These are phyloP conservation scores for Nothobranchius furzeri DNA, from an alignment of 2,113 vertebrate genomes.

Conservation along the genomic window DNA sequence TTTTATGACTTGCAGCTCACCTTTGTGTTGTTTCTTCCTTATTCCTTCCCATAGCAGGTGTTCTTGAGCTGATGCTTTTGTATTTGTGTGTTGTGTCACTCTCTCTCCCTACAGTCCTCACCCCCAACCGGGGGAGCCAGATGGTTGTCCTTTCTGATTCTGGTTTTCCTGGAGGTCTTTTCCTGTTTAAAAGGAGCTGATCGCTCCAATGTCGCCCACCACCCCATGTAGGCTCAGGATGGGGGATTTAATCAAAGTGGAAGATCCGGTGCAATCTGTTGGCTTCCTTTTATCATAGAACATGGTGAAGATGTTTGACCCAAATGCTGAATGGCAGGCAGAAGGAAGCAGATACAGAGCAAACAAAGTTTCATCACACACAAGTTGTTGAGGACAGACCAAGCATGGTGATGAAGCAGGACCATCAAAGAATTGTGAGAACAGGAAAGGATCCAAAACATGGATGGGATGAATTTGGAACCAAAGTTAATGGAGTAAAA, in stretches of 20 bases:
- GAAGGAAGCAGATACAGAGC: not conserved
- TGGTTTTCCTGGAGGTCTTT: conserved; percentile 1
- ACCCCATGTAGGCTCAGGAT: not conserved
- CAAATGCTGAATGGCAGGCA: not conserved
- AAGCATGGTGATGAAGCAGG: not conserved
- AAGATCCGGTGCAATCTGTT: not conserved
- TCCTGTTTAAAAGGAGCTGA: conserved; percentile 2
- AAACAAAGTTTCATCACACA: not conserved
- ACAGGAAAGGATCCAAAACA: not conserved
- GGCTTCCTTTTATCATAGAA: conserved; percentile 7
- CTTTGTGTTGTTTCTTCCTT: not conserved
- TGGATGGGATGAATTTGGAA: not conserved
- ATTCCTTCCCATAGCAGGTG: not conserved
- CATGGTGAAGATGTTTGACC: not conserved
- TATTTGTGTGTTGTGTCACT: not conserved
- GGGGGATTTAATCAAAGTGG: conserved; percentile 1
- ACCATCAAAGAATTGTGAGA: not conserved
- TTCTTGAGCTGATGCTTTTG: not conserved
- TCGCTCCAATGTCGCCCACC: not conserved
- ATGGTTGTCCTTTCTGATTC: not conserved
- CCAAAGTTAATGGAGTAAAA: no score
- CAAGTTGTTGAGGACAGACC: not conserved
- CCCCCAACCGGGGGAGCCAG: not conserved
- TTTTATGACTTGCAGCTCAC: not conserved
- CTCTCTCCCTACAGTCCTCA: not conserved